Percentiles rank a stretch among this genome's conserved stretches.
Conservation (phyloP, 1,140 invertebrate genomes). For the Luehdorfia chinensis region DNA sequence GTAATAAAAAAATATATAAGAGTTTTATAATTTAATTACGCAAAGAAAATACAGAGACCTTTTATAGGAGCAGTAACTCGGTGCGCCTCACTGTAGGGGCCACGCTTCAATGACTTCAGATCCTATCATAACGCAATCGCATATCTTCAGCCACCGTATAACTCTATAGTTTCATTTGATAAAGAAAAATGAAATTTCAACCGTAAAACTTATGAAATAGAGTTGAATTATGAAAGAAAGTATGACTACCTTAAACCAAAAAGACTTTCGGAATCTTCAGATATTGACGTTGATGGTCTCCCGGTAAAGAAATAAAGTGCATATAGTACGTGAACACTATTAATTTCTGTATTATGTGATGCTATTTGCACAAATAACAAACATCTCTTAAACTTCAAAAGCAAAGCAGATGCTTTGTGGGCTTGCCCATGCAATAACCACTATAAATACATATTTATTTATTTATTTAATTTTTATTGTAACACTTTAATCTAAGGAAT, state of each 20-base stretch:
- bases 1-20: too few relatives aligned
- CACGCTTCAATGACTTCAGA: conserved; percentile 64
- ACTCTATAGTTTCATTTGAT: conserved; percentile 30
- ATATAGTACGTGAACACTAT: conserved; percentile 64
- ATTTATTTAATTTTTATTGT: too few relatives aligned
- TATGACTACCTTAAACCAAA: conserved; percentile 24
- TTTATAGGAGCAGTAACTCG: too few relatives aligned
- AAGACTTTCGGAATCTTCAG: conserved; percentile 45
- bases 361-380: conserved; percentile 25
- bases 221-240: conserved; percentile 10
- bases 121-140: conserved; percentile 75
- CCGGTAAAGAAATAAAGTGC: conserved; percentile 64
- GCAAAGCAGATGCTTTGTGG: too few relatives aligned
- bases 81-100: conserved; percentile 28
- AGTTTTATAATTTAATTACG: too few relatives aligned
- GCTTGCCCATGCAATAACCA: too few relatives aligned
- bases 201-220: conserved; percentile 28
- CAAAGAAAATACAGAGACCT: too few relatives aligned
- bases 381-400: too few relatives aligned
- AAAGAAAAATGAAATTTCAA: conserved; percentile 19
- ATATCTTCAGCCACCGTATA: conserved; percentile 36
- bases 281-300: conserved; percentile 72
- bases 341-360: conserved; percentile 50
- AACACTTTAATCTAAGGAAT: too few relatives aligned
- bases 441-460: too few relatives aligned